Conservation (phyloP, 2,797 vertebrate species). For the Sebastes paucispinis region DNA sequence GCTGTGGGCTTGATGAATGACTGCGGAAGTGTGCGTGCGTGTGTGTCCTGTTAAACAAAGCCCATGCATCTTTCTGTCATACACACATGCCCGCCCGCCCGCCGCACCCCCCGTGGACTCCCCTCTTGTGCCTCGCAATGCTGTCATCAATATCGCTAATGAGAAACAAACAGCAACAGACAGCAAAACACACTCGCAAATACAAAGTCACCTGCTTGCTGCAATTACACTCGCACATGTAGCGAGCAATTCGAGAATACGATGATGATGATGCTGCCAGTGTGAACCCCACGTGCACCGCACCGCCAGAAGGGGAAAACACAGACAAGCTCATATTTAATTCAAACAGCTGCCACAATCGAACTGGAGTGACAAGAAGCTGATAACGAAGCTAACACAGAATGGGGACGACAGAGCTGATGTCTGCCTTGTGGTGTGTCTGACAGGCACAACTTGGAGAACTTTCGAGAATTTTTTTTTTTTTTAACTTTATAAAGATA, state of each 20-base stretch:
- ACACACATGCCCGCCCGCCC: background rate
- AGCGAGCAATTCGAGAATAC: background rate
- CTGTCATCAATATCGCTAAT: slow-evolving; percentile 51
- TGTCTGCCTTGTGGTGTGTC: background rate
- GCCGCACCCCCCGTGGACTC: background rate
- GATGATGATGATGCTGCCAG: background rate
- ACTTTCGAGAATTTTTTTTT: background rate
- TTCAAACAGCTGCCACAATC: slow-evolving; percentile 56
- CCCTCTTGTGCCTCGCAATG: slow-evolving; percentile 18
- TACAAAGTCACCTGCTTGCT: background rate
- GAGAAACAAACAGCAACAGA: slow-evolving; percentile 12
- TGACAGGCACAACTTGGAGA: background rate
- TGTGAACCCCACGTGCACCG: slow-evolving; percentile 12
- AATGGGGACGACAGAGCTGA: background rate
- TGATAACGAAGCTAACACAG: slow-evolving; percentile 20
- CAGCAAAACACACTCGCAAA: background rate
- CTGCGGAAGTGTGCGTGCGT: slow-evolving; percentile 1
- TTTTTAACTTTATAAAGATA: background rate
- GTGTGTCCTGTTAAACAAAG: slow-evolving; percentile 56
- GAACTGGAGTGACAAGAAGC: slow-evolving; percentile 34
- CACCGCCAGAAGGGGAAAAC: slow-evolving; percentile 55
- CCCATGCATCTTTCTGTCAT: slow-evolving; percentile 72
- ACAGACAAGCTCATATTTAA: slow-evolving; percentile 68
- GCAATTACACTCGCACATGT: background rate
- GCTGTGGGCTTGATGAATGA: slow-evolving; percentile 54